Evolutionary conservation across 2,113 vertebrate genomes (phyloP).

Genomic region (Menura novaehollandiae): DNA sequence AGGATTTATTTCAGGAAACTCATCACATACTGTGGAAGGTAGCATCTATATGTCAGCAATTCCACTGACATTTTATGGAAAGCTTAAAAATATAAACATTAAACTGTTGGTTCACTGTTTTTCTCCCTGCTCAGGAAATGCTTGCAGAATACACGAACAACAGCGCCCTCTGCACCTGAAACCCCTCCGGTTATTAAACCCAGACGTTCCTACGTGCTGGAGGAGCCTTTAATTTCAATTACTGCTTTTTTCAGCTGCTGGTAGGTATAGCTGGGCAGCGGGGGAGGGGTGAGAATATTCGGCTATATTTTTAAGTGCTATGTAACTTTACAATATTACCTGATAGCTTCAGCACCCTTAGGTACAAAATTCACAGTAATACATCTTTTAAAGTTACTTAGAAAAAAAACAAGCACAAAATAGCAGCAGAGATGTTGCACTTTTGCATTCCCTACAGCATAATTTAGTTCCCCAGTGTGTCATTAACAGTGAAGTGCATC

Average conservation of each 20-base stretch:
- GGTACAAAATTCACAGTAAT: not conserved
- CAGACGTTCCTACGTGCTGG: not conserved
- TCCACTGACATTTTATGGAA: slow-evolving; percentile 44
- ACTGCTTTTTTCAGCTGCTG: slow-evolving; percentile 17
- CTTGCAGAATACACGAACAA: slow-evolving; percentile 73
- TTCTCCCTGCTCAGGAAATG: slow-evolving; percentile 35
- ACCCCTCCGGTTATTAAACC: slow-evolving; percentile 24
- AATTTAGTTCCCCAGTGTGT: not conserved
- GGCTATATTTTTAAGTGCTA: not conserved
- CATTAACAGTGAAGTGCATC: not conserved
- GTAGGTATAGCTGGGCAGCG: not conserved
- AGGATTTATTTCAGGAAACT: slow-evolving; percentile 49
- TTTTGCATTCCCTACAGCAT: not conserved
- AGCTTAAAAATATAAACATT: slow-evolving; percentile 62
- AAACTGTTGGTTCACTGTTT: slow-evolving; percentile 44
- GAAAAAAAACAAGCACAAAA: not conserved
- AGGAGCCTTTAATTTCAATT: slow-evolving; percentile 47
- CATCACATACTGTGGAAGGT: slow-evolving; percentile 49
- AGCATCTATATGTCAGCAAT: slow-evolving; percentile 53
- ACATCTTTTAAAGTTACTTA: not conserved
- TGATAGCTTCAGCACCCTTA: not conserved
- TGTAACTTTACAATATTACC: not conserved
- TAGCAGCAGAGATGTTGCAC: not conserved
- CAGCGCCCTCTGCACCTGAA: slow-evolving; percentile 80
- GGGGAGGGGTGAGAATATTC: not conserved